A percentile compares a stretch with the other conserved stretches of the same genome.
Conservation (phyloP, 1,140 invertebrate species). For the Ooceraea biroi region DNA sequence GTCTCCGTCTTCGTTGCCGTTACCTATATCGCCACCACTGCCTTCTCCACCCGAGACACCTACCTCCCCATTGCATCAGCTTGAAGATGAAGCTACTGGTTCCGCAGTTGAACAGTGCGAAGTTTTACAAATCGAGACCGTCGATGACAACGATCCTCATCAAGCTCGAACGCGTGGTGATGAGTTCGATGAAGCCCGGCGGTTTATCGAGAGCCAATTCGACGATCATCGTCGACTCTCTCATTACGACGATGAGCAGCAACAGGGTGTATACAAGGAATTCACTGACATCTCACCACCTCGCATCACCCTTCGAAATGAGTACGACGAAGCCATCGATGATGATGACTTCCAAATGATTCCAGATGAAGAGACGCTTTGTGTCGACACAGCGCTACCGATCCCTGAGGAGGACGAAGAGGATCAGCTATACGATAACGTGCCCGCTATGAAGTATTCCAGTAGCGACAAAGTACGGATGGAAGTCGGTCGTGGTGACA, state of each 20-base stretch:
- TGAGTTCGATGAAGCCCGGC: constrained; percentile 81
- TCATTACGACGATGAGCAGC: constrained; percentile 72
- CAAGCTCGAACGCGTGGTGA: constrained; percentile 66
- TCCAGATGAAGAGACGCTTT: constrained; percentile 59
- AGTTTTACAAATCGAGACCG: constrained; percentile 39
- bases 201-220: constrained; percentile 82
- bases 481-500: constrained; percentile 81
- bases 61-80: background rate
- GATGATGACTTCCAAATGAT: constrained; percentile 77
- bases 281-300: constrained; percentile 79
- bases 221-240: constrained; percentile 72
- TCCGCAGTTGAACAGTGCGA: background rate
- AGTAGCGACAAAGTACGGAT: constrained; percentile 79
- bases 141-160: constrained; percentile 64
- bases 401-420: constrained; percentile 82
- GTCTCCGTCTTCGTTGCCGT: constrained; percentile 32
- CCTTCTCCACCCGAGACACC: constrained; percentile 33
- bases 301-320: constrained; percentile 77
- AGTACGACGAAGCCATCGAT: constrained; percentile 80
- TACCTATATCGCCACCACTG: constrained; percentile 39
- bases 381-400: constrained; percentile 63
- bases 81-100: background rate
- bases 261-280: constrained; percentile 31
- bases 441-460: constrained; percentile 83
- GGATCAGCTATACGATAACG: constrained; percentile 83